Percentiles rank a stretch among this genome's conserved stretches.
phyloP scores from a whole-genome alignment of 1,140 invertebrate genomes.

The Archegozetes longisetosus region DNA sequence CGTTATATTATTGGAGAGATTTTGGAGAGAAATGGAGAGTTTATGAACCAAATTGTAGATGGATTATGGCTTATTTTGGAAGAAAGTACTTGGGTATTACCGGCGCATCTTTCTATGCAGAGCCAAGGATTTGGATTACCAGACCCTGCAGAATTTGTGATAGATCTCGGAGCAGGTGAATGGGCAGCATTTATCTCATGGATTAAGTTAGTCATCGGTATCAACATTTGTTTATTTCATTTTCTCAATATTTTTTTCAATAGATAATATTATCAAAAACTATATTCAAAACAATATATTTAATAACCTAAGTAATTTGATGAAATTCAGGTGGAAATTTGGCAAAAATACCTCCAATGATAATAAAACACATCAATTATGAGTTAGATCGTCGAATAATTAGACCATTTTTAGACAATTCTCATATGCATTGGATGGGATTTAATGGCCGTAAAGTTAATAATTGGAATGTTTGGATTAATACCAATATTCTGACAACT shows the following conservation, averaged over 20 bases:
- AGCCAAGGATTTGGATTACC: neutral
- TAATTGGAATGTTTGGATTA: conserved; percentile 12
- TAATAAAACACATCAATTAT: conserved; percentile 6
- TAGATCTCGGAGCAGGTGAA: neutral
- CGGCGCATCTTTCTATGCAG: neutral
- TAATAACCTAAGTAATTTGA: too few species aligned
- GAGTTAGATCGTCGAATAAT: conserved; percentile 13
- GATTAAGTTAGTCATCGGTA: neutral
- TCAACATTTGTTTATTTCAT: too few species aligned
- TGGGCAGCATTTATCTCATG: neutral
- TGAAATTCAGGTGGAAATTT: conserved; percentile 1
- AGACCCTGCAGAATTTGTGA: neutral
- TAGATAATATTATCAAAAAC: too few species aligned
- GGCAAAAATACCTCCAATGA: conserved; percentile 2
- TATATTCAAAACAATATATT: too few species aligned
- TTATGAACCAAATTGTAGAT: too few species aligned
- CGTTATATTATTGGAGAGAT: too few species aligned
- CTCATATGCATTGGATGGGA: conserved; percentile 3
- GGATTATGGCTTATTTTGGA: too few species aligned
- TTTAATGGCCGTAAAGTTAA: conserved; percentile 7
- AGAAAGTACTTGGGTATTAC: neutral
- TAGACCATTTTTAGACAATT: neutral
- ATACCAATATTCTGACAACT: conserved; percentile 9
- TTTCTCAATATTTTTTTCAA: too few species aligned
- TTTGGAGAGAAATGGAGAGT: too few species aligned